Evolutionary conservation across 1,140 invertebrate species (phyloP).

Genomic region (Plectrocnemia conspersa): DNA sequence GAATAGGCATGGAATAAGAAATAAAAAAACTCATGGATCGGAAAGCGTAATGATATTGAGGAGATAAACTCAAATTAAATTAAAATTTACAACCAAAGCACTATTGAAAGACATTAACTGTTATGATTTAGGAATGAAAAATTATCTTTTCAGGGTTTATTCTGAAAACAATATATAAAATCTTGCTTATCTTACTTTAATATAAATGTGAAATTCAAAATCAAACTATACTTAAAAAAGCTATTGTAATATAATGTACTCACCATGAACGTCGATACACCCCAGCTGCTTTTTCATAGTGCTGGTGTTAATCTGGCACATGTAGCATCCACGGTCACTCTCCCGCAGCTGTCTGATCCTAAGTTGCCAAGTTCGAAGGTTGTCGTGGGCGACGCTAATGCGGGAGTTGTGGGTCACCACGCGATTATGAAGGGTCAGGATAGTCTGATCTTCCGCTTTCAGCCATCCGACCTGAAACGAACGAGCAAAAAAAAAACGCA

Average conservation of each 20-base stretch:
- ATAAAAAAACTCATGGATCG: no score
- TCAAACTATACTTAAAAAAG: neutral
- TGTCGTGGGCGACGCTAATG: conserved; percentile 72
- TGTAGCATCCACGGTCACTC: conserved; percentile 73
- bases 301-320: conserved; percentile 85
- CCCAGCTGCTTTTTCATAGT: conserved; percentile 82
- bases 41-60: no score
- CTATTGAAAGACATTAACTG: no score
- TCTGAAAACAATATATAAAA: neutral
- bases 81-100: no score
- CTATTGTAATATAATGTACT: no score
- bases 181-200: no score
- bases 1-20: no score
- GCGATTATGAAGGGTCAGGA: conserved; percentile 75
- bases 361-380: conserved; percentile 69
- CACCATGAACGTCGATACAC: conserved; percentile 84
- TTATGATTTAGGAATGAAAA: neutral
- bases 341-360: conserved; percentile 67
- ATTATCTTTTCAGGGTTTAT: neutral
- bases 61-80: no score
- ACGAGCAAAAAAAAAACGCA: conserved; percentile 19
- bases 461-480: conserved; percentile 78
- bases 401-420: conserved; percentile 79
- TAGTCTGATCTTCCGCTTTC: conserved; percentile 81
- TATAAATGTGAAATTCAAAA: neutral